A percentile compares a stretch with the other conserved stretches of the same genome.
Conservation (phyloP, 2,888 invertebrate genomes). For the Elmis aenea region DNA sequence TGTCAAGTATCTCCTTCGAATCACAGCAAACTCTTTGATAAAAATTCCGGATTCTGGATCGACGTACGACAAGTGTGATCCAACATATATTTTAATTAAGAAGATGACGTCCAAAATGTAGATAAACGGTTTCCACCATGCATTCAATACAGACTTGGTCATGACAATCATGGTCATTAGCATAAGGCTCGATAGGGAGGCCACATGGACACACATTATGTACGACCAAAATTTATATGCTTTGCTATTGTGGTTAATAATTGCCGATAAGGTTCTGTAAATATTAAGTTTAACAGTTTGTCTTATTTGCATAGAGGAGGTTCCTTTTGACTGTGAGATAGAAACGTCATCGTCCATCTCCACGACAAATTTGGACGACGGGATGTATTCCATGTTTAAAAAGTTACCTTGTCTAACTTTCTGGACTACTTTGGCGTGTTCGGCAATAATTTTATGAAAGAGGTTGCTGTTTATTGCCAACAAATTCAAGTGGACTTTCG, state of each 20-base stretch:
- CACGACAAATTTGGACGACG: background rate
- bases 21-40: constrained; percentile 17
- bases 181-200: constrained; percentile 11
- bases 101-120: constrained; percentile 20
- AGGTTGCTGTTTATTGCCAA: constrained; percentile 12
- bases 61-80: constrained; percentile 23
- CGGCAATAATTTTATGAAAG: constrained; percentile 8
- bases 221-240: constrained; percentile 18
- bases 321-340: background rate
- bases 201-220: constrained; percentile 19
- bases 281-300: background rate
- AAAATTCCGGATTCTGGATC: constrained; percentile 23
- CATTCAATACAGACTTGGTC: background rate
- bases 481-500: constrained; percentile 19
- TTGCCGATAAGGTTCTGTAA: background rate
- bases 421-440: background rate
- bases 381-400: constrained; percentile 6
- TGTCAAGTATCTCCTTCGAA: constrained; percentile 20
- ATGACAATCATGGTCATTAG: constrained; percentile 12
- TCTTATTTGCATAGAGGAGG: background rate
- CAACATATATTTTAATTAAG: constrained; percentile 19
- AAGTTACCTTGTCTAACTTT: constrained; percentile 2
- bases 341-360: too few species aligned
- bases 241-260: constrained; percentile 3
- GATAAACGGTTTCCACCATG: background rate